Conservation (phyloP, 1,140 invertebrate species). For the Caenorhabditis remanei region DNA sequence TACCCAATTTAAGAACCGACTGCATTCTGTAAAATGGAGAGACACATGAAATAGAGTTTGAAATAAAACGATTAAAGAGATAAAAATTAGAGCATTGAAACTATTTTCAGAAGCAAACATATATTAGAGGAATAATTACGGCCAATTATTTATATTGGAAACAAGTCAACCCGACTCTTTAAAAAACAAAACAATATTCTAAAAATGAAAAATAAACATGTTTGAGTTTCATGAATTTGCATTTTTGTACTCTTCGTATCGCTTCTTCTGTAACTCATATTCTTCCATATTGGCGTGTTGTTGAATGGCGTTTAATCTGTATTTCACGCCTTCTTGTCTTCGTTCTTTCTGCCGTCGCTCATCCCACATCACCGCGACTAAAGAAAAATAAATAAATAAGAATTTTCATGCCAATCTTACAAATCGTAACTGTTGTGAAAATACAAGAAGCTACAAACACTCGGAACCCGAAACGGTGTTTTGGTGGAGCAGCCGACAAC, state of each 20-base stretch:
- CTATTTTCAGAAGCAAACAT: neutral
- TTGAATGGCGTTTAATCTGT: slow-evolving; percentile 68
- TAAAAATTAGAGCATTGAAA: neutral
- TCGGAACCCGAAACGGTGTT: slow-evolving; percentile 56
- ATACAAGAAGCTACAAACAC: slow-evolving; percentile 70
- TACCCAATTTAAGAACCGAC: slow-evolving; percentile 8
- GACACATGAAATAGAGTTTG: neutral
- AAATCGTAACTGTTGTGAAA: slow-evolving; percentile 69
- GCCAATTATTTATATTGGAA: neutral
- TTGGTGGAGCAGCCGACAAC: slow-evolving; percentile 46
- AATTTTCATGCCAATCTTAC: slow-evolving; percentile 51
- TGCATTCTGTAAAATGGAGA: slow-evolving; percentile 47
- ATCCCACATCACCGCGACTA: slow-evolving; percentile 72
- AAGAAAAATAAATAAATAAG: neutral
- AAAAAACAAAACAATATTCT: neutral
- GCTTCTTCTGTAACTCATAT: slow-evolving; percentile 69
- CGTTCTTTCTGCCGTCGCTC: slow-evolving; percentile 69
- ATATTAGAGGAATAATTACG: neutral
- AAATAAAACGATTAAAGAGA: neutral
- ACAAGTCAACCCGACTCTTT: neutral
- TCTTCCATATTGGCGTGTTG: slow-evolving; percentile 74
- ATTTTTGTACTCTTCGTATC: slow-evolving; percentile 67
- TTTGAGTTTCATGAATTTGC: slow-evolving; percentile 58
- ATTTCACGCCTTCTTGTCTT: slow-evolving; percentile 71
- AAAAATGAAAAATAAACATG: slow-evolving; percentile 19